Evolutionary conservation across 2,113 vertebrate species (phyloP).

Genomic region (Phrynocephalus versicolor): DNA sequence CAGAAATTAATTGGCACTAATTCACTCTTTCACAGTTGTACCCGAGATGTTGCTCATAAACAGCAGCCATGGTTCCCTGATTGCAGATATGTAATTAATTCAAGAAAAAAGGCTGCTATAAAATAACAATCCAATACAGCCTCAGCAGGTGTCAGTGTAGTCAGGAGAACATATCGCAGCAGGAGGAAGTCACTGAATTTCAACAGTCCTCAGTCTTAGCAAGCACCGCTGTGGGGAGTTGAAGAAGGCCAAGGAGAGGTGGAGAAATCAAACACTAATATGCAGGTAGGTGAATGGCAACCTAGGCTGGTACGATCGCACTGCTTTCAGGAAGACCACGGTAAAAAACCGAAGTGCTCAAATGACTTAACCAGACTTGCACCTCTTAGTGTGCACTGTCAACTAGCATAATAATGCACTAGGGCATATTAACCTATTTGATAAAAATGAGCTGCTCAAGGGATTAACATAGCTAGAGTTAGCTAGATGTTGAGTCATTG

Average conservation of each 20-base stretch:
- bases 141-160: constrained; percentile 68
- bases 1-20: constrained; percentile 55
- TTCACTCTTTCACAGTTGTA: constrained; percentile 56
- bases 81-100: constrained; percentile 64
- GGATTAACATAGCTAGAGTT: constrained; percentile 40
- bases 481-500: no score
- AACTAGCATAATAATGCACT: constrained; percentile 19
- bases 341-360: neutral
- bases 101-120: constrained; percentile 57
- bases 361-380: constrained; percentile 1
- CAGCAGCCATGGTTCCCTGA: constrained; percentile 56
- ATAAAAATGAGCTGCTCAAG: constrained; percentile 34
- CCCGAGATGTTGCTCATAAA: constrained; percentile 53
- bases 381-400: constrained; percentile 33
- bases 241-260: neutral
- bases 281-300: neutral
- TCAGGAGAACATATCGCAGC: constrained; percentile 51
- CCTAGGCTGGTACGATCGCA: neutral
- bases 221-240: neutral
- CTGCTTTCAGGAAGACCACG: neutral
- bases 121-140: constrained; percentile 54
- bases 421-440: constrained; percentile 34
- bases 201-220: constrained; percentile 19
- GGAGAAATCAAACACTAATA: neutral
- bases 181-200: constrained; percentile 42